phyloP scores from a whole-genome alignment of 2,888 invertebrate genomes.

The Diplazon laetatorius region DNA sequence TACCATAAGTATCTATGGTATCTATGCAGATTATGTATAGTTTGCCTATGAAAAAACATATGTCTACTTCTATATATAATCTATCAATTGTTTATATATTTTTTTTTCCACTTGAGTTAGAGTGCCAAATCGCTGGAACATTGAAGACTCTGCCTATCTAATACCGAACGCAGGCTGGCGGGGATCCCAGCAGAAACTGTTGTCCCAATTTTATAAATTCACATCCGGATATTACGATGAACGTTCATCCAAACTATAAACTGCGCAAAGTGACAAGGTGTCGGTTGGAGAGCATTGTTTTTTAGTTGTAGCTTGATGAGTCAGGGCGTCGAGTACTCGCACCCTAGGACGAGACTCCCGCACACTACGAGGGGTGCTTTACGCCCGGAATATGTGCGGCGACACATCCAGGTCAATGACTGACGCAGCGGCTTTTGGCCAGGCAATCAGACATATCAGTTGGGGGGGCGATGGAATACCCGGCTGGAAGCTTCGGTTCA shows the following conservation, averaged over 20 bases:
- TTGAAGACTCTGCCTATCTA: neutral
- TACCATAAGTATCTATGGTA: too few species aligned
- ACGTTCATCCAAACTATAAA: neutral
- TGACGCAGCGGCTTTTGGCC: conserved; percentile 6
- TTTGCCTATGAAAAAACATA: too few species aligned
- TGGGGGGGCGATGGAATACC: neutral
- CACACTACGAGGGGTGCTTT: neutral
- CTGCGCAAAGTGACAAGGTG: neutral
- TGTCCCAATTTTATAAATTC: neutral
- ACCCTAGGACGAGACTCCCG: neutral
- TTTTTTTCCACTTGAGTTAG: too few species aligned
- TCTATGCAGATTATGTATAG: too few species aligned
- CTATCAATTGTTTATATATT: too few species aligned
- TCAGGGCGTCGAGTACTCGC: neutral
- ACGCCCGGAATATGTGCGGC: neutral
- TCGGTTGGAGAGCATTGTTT: neutral
- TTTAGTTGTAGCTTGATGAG: too few species aligned
- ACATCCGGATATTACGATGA: neutral
- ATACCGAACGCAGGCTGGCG: neutral
- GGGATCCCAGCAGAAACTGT: neutral
- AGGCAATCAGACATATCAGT: conserved; percentile 22
- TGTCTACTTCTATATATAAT: too few species aligned
- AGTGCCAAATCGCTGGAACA: too few species aligned
- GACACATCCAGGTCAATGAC: neutral
- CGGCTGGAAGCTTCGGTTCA: neutral